phyloP scores from a whole-genome alignment of 2,888 invertebrate genomes.

The Drosophila peninsularis region DNA sequence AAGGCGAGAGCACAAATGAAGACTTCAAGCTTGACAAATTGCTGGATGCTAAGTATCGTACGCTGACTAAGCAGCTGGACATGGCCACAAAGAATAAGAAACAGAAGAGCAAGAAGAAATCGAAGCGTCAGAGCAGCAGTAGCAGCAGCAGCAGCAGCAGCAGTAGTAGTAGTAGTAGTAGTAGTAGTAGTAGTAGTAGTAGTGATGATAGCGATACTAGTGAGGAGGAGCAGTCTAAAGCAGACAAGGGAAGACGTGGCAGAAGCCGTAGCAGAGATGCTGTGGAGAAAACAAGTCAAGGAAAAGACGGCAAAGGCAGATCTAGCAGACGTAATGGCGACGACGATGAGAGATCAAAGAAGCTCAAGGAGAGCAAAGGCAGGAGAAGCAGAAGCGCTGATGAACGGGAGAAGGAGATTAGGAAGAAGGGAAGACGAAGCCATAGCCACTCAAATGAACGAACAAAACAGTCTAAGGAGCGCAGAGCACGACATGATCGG shows the following conservation, averaged over 20 bases:
- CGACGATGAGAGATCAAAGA: neutral
- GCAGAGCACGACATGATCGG: neutral
- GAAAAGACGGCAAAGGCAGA: neutral
- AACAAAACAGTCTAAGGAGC: neutral
- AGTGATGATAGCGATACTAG: slow-evolving; percentile 35
- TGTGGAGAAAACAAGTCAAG: neutral
- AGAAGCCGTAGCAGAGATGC: slow-evolving; percentile 2
- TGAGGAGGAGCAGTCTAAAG: neutral
- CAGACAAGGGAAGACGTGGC: neutral
- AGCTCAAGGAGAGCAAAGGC: neutral
- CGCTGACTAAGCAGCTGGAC: slow-evolving; percentile 83
- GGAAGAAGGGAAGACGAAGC: neutral
- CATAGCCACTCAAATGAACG: neutral
- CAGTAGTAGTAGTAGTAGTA: slow-evolving; percentile 20
- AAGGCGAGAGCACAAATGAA: slow-evolving; percentile 82
- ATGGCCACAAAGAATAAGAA: slow-evolving; percentile 75
- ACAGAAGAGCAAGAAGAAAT: slow-evolving; percentile 39
- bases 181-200: slow-evolving; percentile 15
- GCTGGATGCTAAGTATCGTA: slow-evolving; percentile 83
- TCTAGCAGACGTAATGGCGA: neutral
- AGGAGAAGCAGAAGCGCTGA: neutral
- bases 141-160: slow-evolving; percentile 8
- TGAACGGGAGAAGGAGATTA: neutral
- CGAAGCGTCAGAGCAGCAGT: slow-evolving; percentile 19
- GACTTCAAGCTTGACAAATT: slow-evolving; percentile 82